phyloP scores from a whole-genome alignment of 2,888 invertebrate species.

The Caenorhabditis becei region DNA sequence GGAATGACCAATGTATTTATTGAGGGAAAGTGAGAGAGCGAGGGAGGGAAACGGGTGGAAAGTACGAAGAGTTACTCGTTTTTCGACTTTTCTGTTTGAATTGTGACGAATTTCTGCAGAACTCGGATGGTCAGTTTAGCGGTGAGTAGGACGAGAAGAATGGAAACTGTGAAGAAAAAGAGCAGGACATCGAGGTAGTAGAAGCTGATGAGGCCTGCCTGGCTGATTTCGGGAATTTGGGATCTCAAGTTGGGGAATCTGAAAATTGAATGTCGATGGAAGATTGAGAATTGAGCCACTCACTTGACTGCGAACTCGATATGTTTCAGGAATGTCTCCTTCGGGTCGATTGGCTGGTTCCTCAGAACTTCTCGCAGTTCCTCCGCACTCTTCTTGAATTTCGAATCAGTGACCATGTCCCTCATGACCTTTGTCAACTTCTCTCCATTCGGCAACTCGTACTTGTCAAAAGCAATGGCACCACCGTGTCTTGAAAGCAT shows the following conservation, averaged over 20 bases:
- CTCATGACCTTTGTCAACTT: constrained; percentile 7
- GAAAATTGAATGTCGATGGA: not conserved
- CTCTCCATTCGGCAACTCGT: constrained; percentile 28
- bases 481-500: constrained; percentile 47
- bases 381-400: constrained; percentile 22
- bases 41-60: not conserved
- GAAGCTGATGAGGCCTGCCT: not conserved
- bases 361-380: constrained; percentile 20
- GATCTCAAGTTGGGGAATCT: constrained; percentile 14
- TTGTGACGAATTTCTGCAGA: not conserved
- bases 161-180: not conserved
- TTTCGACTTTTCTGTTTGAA: not conserved
- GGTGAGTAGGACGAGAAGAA: not conserved
- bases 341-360: constrained; percentile 54
- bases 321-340: constrained; percentile 39
- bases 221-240: constrained; percentile 9
- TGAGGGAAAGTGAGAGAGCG: not conserved
- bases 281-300: not conserved
- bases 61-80: not conserved
- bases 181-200: constrained; percentile 6
- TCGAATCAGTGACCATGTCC: constrained; percentile 3
- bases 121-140: not conserved
- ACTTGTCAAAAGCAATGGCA: constrained; percentile 32
- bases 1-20: not conserved
- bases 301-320: constrained; percentile 47